Base-by-base conservation (phyloP, 1,140 invertebrate genomes). In the Plectrocnemia conspersa region DNA sequence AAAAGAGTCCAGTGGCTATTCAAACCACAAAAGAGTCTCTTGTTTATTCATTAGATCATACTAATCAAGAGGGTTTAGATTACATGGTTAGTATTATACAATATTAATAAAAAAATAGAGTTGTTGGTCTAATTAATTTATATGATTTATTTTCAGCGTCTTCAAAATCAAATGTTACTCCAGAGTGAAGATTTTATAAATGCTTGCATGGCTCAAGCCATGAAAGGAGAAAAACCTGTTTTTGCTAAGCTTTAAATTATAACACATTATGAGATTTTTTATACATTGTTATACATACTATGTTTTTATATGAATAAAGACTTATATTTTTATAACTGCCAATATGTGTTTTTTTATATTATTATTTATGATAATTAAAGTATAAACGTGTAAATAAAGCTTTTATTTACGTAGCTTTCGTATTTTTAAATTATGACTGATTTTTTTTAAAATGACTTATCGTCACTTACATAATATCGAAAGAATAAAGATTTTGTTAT, bases 1-100 rank as follows among this genome's bases (percentile, higher is more conserved):
- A 64, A n/a, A 93, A 93, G 73, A 96, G 92, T 77, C 96, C 96
- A 6, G 85, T 98, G 21, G 95, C 93, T 2, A 85, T 98, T 10
- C 93, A 97, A 73, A 83, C 82, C 6, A 89, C 89, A 0, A 98
- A 98, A 70, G 70, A 82, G 45, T 88, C 76, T 62, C 60, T 98
- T 9, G 79, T 91, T 24, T 96, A 91, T 73, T 90, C 93, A 3
- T 75, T 91, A 63, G 93, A 95, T 69, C 89, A 94, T 70, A 78
- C 83, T 1, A 88, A 90, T 15, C 77, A 88, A 61, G 87, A 95
- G 60, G 86, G 91, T 38, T 71, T 97, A 21, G 81, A 93, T 63
- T 89, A 92, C 67, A 85, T 94, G 74, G 91, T 94, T 77, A 83
- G 83, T 77, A 11, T 41, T 4, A 18, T 3, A 41, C 13, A 24